These are phyloP conservation scores for Eulemur rubriventer DNA, from an alignment of 2,797 vertebrate genomes.

Conservation along the genomic window DNA sequence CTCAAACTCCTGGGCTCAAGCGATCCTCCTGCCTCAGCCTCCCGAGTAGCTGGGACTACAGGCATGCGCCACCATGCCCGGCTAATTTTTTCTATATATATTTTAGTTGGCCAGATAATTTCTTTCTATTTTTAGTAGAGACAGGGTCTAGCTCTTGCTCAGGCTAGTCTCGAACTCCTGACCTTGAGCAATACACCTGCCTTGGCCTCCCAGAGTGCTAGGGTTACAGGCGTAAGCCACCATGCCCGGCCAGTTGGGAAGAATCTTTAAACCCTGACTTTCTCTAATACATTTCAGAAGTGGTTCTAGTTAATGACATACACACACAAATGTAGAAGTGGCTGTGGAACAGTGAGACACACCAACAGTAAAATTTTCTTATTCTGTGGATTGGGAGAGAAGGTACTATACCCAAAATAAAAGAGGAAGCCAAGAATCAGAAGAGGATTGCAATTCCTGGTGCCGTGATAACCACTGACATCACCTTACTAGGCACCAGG, in stretches of 20 bases:
- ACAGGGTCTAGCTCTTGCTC: too few species aligned
- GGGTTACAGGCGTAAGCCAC: too few species aligned
- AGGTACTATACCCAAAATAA: not conserved
- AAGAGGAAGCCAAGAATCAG: not conserved
- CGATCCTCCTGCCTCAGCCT: too few species aligned
- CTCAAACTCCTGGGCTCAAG: too few species aligned
- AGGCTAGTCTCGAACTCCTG: too few species aligned
- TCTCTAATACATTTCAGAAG: slow-evolving; percentile 37
- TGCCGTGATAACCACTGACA: not conserved
- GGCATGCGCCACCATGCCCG: too few species aligned
- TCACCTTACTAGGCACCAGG: not conserved
- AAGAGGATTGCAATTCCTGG: slow-evolving; percentile 20
- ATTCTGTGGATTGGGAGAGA: not conserved
- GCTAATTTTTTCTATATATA: too few species aligned
- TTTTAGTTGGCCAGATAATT: too few species aligned
- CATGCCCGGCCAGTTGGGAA: not conserved
- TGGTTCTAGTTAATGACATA: not conserved
- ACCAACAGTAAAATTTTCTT: not conserved
- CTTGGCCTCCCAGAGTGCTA: too few species aligned
- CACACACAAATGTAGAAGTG: not conserved
- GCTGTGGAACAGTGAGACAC: not conserved
- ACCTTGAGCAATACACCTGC: too few species aligned
- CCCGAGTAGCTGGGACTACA: too few species aligned
- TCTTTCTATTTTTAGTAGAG: too few species aligned
- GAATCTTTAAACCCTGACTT: slow-evolving; percentile 12